A percentile compares a stretch with the other conserved stretches of the same genome.
These are phyloP conservation scores for Agrochola lychnidis DNA, from an alignment of 2,888 invertebrate species.

Conservation along the genomic window DNA sequence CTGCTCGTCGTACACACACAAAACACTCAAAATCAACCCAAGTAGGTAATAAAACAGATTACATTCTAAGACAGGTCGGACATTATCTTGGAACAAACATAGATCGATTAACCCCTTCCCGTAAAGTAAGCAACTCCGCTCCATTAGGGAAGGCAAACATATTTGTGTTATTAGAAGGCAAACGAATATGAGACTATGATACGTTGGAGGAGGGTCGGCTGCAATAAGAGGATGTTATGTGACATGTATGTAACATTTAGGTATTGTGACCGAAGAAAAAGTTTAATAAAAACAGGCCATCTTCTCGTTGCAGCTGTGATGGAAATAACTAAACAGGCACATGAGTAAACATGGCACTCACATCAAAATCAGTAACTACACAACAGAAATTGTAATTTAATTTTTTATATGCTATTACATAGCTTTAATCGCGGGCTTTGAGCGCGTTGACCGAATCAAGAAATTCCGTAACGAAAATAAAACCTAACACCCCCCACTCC, in stretches of 20 bases:
- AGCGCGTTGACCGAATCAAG: too few relatives aligned
- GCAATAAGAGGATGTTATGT: slow-evolving; percentile 8
- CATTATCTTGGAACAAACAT: slow-evolving; percentile 70
- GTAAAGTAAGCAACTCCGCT: slow-evolving; percentile 64
- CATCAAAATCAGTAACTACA: too few relatives aligned
- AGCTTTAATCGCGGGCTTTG: too few relatives aligned
- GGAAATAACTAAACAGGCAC: background rate
- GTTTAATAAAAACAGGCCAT: too few relatives aligned
- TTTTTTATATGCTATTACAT: too few relatives aligned
- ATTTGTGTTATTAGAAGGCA: slow-evolving; percentile 62
- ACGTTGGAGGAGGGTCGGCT: slow-evolving; percentile 43
- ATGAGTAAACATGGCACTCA: too few relatives aligned
- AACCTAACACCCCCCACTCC: too few relatives aligned
- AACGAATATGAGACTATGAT: slow-evolving; percentile 64
- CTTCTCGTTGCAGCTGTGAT: background rate
- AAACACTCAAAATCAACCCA: slow-evolving; percentile 31
- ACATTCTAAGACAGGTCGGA: slow-evolving; percentile 50
- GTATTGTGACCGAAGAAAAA: too few relatives aligned
- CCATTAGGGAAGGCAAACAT: slow-evolving; percentile 77
- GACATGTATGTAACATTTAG: background rate
- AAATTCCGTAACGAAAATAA: too few relatives aligned
- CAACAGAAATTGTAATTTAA: too few relatives aligned
- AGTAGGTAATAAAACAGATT: slow-evolving; percentile 37
- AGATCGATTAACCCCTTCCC: slow-evolving; percentile 77
- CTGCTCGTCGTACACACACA: too few relatives aligned